Base-by-base conservation (phyloP, 2,888 invertebrate genomes). In the Ophonus ardosiacus region DNA sequence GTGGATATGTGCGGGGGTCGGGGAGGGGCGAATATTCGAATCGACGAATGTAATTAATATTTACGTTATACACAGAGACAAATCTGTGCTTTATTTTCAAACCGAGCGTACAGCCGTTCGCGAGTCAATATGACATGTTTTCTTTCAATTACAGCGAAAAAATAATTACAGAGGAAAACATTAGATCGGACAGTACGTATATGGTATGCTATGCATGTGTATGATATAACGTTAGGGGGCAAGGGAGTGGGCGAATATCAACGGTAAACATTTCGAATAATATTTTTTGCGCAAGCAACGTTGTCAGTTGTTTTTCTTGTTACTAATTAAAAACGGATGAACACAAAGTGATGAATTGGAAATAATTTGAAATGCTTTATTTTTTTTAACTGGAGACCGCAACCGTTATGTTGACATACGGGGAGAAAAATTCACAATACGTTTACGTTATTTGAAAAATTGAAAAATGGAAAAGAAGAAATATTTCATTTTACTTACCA, bases 31-130 rank as follows among this genome's bases (percentile, higher is more conserved):
- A 57, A 85, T 71, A 80, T 85, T 85, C 85, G 85, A 85, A 85
- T 85, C 85, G 85, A 85, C 85, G 85, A 85, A 85, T 86, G 88
- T 89, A 88, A 88, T 88, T 89, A 89, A 89, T 88, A 89, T 89
- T 88, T 88, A 87, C 88, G 87, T 88, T 87, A 85, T 82, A 86
- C 86, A 86, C 76, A 85, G 86, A 87, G 87, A 87, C 86, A 87
- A 86, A 87, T 86, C 86, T 85, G 85, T 86, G 86, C 85, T 86
- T 86, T 86, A 85, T 87, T 86, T 85, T 85, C 81, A 86, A 86
- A 84, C 84, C 86, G 86, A 80, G 85, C 84, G 71, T 71, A 82
- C 71, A 82, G 83, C 61, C 86, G 86, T 86, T 82, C 81, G 86
- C 82, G 86, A 86, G 87, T 86, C 88, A 87, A 88, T 88, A 87